Percentiles rank a stretch among this genome's conserved stretches.
Evolutionary conservation across 2,797 vertebrate species (phyloP).

Genomic region (Gymnopithys bicolor): DNA sequence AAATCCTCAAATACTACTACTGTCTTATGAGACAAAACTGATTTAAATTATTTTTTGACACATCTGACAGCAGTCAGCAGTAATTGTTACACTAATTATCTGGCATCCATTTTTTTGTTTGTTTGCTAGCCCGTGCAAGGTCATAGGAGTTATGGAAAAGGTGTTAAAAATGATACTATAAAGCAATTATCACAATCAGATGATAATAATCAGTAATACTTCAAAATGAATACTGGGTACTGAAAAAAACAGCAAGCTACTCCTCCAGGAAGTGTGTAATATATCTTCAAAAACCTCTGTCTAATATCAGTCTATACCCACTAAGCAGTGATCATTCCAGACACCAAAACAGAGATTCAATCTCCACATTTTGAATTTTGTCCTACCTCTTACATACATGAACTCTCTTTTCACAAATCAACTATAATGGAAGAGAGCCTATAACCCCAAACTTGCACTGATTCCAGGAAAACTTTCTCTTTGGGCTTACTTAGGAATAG

Average conservation of each 20-base stretch:
- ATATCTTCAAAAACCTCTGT: not conserved
- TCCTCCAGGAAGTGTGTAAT: not conserved
- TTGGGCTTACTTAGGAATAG: not conserved
- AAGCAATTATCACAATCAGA: not conserved
- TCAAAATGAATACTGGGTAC: not conserved
- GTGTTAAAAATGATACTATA: not conserved
- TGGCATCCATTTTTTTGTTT: not conserved
- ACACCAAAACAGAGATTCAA: not conserved
- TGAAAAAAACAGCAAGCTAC: not conserved
- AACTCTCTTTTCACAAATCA: not conserved
- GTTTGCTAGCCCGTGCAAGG: not conserved
- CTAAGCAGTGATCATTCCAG: not conserved
- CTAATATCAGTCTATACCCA: not conserved
- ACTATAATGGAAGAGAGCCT: not conserved
- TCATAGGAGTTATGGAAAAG: not conserved
- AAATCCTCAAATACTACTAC: not conserved
- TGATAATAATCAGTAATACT: not conserved
- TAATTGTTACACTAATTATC: not conserved
- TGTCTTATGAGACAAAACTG: not conserved
- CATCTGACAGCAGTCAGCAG: not conserved
- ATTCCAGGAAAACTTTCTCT: slow-evolving; percentile 20
- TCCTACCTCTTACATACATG: not conserved
- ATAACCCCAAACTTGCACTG: not conserved
- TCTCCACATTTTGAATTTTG: not conserved
- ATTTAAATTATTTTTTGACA: not conserved